A percentile compares a stretch with the other conserved stretches of the same genome.
phyloP scores from a whole-genome alignment of 92 coral and sea anemone species.

The Zoanthus solanderi region DNA sequence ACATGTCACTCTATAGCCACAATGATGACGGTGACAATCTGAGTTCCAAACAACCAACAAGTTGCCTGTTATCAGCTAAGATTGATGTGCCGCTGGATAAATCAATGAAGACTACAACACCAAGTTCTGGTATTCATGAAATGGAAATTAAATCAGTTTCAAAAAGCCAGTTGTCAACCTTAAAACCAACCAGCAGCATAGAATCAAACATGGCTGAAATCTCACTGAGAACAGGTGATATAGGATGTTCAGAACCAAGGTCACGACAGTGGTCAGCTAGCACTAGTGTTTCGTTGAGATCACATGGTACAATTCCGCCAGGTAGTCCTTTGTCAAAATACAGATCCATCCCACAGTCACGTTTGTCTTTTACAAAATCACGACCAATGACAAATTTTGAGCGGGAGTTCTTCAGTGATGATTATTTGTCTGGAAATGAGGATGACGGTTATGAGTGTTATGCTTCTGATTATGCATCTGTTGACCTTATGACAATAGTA shows the following conservation, averaged over 20 bases:
- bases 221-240: slow-evolving; percentile 48
- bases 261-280: slow-evolving; percentile 37
- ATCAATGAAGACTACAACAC: slow-evolving; percentile 13
- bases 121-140: slow-evolving; percentile 47
- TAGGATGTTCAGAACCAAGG: neutral
- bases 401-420: slow-evolving; percentile 78
- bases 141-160: slow-evolving; percentile 26
- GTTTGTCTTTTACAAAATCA: slow-evolving; percentile 49
- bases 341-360: slow-evolving; percentile 71
- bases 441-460: slow-evolving; percentile 61
- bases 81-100: slow-evolving; percentile 17
- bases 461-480: slow-evolving; percentile 60
- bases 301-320: slow-evolving; percentile 41
- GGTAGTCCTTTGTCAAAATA: slow-evolving; percentile 65
- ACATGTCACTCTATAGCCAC: slow-evolving; percentile 83
- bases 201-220: slow-evolving; percentile 39
- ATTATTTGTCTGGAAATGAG: slow-evolving; percentile 87
- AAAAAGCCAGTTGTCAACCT: slow-evolving; percentile 24
- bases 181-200: neutral
- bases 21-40: neutral
- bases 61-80: slow-evolving; percentile 16
- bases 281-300: slow-evolving; percentile 31
- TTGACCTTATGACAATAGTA: slow-evolving; percentile 69
- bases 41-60: slow-evolving; percentile 39
- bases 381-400: slow-evolving; percentile 66